Evolutionary conservation across 2,888 invertebrate species (phyloP).

Genomic region (Noctua comes): DNA sequence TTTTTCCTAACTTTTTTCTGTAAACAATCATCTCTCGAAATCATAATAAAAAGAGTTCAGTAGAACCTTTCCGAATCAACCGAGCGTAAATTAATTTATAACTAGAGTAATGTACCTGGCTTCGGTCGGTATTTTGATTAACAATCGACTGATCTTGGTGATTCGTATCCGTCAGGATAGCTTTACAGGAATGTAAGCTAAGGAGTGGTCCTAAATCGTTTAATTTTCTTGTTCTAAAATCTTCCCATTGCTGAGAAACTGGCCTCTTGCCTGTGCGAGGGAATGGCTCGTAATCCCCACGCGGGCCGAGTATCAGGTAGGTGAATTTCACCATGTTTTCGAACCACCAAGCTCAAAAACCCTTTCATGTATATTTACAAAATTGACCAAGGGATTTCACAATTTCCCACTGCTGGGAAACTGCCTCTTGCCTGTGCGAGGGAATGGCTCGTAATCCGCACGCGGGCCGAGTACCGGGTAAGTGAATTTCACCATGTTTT

Average conservation of each 20-base stretch:
- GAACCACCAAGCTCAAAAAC: background rate
- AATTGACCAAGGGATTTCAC: background rate
- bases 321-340: background rate
- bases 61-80: conserved; percentile 56
- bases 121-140: background rate
- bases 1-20: conserved; percentile 51
- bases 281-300: background rate
- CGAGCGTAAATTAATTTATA: conserved; percentile 53
- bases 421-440: background rate
- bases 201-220: too few relatives aligned
- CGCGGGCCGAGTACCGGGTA: background rate
- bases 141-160: background rate
- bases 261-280: background rate
- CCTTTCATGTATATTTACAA: background rate
- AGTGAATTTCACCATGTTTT: background rate
- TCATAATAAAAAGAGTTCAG: conserved; percentile 56
- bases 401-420: background rate
- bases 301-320: background rate
- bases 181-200: background rate
- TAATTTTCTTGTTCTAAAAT: too few relatives aligned
- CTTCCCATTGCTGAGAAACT: background rate
- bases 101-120: background rate
- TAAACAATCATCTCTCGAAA: conserved; percentile 40
- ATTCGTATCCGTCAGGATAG: background rate
- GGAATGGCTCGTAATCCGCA: background rate